Evolutionary conservation across 2,888 invertebrate genomes (phyloP).

Genomic region (Drosophila nigritarsus): DNA sequence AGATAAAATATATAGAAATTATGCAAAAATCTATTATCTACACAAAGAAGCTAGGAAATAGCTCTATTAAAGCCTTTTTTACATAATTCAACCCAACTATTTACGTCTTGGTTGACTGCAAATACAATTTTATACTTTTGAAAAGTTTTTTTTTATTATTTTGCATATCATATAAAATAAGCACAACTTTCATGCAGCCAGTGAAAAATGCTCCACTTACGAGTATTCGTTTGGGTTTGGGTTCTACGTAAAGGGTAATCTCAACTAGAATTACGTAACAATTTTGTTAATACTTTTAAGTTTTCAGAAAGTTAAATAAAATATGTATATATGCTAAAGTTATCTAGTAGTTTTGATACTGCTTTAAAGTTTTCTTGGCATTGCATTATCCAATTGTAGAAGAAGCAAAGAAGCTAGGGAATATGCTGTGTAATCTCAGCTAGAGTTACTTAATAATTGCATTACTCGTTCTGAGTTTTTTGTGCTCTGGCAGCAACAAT

Average conservation of each 20-base stretch:
- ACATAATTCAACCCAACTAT: neutral
- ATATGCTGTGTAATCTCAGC: neutral
- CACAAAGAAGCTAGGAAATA: neutral
- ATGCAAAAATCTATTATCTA: neutral
- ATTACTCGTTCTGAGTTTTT: neutral
- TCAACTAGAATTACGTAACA: neutral
- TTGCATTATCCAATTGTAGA: constrained; percentile 20
- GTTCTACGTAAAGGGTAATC: neutral
- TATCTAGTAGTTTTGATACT: neutral
- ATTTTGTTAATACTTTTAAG: neutral
- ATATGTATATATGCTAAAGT: neutral
- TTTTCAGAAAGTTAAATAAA: neutral
- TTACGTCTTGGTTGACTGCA: neutral
- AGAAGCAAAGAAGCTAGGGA: too few relatives aligned
- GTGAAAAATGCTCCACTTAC: neutral
- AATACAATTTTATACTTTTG: neutral
- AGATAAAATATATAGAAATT: neutral
- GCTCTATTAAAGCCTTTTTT: neutral
- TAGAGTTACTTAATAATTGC: neutral
- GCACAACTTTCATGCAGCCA: neutral
- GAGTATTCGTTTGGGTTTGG: neutral
- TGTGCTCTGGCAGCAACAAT: constrained; percentile 37
- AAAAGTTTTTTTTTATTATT: neutral
- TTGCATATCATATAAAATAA: neutral
- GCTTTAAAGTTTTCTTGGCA: neutral